Percentiles rank a stretch among this genome's conserved stretches.
Evolutionary conservation across 2,888 invertebrate species (phyloP).

Genomic region (Aplocera efformata): DNA sequence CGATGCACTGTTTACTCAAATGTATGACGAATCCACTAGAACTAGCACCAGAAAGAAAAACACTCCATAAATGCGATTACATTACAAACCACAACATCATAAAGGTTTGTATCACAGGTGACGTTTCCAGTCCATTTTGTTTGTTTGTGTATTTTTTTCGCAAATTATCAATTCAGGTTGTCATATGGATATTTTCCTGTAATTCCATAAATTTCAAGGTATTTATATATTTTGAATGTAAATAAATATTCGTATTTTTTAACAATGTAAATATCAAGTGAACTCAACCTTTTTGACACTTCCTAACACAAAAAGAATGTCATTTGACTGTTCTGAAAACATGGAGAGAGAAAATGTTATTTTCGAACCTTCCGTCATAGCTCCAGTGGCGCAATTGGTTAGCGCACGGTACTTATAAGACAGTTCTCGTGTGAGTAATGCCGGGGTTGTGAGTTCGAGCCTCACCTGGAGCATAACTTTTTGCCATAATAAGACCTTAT

Average conservation of each 20-base stretch:
- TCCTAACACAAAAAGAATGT: slow-evolving; percentile 51
- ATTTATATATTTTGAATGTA: not conserved
- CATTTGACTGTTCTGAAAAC: slow-evolving; percentile 47
- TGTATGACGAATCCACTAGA: slow-evolving; percentile 10
- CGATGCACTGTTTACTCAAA: slow-evolving; percentile 26
- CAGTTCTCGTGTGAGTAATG: slow-evolving; percentile 97
- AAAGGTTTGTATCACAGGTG: slow-evolving; percentile 50
- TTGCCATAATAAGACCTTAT: slow-evolving; percentile 35
- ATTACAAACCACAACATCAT: slow-evolving; percentile 52
- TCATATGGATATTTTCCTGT: slow-evolving; percentile 7
- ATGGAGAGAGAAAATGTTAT: slow-evolving; percentile 34
- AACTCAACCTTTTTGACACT: slow-evolving; percentile 42
- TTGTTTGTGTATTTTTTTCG: slow-evolving; percentile 39
- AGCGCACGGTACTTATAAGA: slow-evolving; percentile 99
- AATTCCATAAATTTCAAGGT: not conserved
- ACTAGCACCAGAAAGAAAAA: slow-evolving; percentile 37
- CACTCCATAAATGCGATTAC: slow-evolving; percentile 31
- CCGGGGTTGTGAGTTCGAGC: slow-evolving; percentile 99
- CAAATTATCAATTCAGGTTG: slow-evolving; percentile 12
- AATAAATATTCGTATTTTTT: slow-evolving; percentile 9
- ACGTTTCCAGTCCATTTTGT: slow-evolving; percentile 64
- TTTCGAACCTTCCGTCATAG: slow-evolving; percentile 60
- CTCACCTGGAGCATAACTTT: slow-evolving; percentile 97
- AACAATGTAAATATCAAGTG: slow-evolving; percentile 22
- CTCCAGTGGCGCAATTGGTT: slow-evolving; percentile 99